phyloP scores from a whole-genome alignment of 2,797 vertebrate genomes.

The Chloroceryle amazona region DNA sequence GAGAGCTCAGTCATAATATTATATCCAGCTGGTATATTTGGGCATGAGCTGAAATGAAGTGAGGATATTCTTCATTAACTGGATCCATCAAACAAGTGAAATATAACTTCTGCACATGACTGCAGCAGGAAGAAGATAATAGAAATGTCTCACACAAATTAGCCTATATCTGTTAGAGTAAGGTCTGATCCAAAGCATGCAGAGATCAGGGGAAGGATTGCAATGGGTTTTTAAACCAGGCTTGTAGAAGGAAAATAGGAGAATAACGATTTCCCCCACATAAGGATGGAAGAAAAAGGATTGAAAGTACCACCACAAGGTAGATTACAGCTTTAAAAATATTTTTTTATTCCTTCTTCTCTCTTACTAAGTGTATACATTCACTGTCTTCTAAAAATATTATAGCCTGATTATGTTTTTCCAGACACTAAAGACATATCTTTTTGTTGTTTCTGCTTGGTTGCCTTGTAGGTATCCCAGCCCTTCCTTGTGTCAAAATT shows the following conservation, averaged over 20 bases:
- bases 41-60: constrained; percentile 18
- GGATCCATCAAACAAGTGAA: constrained; percentile 25
- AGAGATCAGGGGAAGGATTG: not conserved
- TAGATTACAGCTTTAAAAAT: not conserved
- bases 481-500: not conserved
- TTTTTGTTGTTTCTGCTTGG: not conserved
- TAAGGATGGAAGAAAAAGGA: not conserved
- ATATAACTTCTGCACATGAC: constrained; percentile 29
- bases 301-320: not conserved
- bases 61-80: constrained; percentile 39
- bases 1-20: not conserved
- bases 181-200: constrained; percentile 1
- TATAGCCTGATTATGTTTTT: not conserved
- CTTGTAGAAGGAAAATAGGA: not conserved
- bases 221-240: not conserved
- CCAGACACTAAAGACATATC: not conserved
- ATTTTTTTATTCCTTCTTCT: not conserved
- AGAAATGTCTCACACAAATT: constrained; percentile 12
- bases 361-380: not conserved
- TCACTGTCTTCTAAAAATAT: not conserved
- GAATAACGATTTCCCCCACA: not conserved
- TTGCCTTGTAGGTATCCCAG: not conserved
- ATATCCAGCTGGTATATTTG: constrained; percentile 16
- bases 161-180: not conserved
- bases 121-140: constrained; percentile 30